Evolutionary conservation across 2,888 invertebrate species (phyloP).

Genomic region (Smittia sp.): DNA sequence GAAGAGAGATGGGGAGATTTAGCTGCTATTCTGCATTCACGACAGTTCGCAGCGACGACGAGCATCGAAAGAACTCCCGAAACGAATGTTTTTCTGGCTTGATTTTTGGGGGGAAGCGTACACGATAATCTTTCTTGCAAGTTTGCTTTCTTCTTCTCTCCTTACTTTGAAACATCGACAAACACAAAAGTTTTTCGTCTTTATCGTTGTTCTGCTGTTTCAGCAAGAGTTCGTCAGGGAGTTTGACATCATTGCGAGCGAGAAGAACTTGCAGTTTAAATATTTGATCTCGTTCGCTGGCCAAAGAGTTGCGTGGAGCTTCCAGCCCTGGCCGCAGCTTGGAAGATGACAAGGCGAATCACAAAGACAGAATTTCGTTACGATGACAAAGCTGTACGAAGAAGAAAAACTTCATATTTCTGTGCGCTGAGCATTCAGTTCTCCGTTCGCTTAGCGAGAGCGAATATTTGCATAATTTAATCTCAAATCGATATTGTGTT

Average conservation of each 20-base stretch:
- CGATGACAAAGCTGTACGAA: not conserved
- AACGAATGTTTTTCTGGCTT: not conserved
- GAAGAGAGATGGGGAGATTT: not conserved
- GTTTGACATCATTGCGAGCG: slow-evolving; percentile 15
- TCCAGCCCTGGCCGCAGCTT: not conserved
- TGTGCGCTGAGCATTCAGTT: not conserved
- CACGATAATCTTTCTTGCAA: slow-evolving; percentile 7
- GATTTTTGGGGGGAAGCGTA: not conserved
- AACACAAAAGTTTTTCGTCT: slow-evolving; percentile 2
- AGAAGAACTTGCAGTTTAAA: slow-evolving; percentile 1
- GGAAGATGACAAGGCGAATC: not conserved
- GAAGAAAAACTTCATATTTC: not conserved
- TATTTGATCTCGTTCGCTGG: not conserved
- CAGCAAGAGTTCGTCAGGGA: slow-evolving; percentile 5
- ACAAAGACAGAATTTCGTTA: not conserved
- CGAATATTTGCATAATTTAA: slow-evolving; percentile 38
- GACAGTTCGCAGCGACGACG: not conserved
- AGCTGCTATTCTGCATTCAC: not conserved
- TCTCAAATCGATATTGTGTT: slow-evolving; percentile 38
- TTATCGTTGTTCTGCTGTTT: slow-evolving; percentile 17
- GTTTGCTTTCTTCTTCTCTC: not conserved
- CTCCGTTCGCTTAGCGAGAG: not conserved
- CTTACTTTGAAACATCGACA: slow-evolving; percentile 4
- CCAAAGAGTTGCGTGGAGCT: not conserved
- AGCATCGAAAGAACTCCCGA: not conserved